Evolutionary conservation across 2,888 invertebrate genomes (phyloP).

Genomic region (Eupeodes luniger): DNA sequence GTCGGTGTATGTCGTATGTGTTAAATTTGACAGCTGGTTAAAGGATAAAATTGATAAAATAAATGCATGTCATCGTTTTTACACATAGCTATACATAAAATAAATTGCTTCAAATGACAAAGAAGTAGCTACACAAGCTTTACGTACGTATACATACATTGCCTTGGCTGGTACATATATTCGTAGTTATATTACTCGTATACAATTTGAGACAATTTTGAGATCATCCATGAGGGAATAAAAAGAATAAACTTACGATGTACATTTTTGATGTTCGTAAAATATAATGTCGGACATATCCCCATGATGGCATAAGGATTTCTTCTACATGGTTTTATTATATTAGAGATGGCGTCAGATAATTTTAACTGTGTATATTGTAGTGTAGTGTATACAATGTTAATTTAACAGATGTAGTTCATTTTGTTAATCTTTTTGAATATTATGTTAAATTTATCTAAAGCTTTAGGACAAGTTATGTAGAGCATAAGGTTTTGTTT

Average conservation of each 20-base stretch:
- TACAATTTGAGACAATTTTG: neutral
- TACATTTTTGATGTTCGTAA: conserved; percentile 33
- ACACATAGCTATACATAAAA: conserved; percentile 5
- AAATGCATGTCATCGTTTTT: conserved; percentile 44
- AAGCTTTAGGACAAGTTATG: too few species aligned
- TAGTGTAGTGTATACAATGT: neutral
- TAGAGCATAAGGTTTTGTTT: too few species aligned
- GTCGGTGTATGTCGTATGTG: conserved; percentile 7
- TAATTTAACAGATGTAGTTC: neutral
- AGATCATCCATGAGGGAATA: conserved; percentile 19
- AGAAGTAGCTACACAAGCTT: neutral
- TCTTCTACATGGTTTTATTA: conserved; percentile 6
- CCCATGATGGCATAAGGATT: neutral
- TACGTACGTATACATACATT: neutral
- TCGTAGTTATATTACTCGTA: neutral
- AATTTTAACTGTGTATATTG: neutral
- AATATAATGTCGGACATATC: conserved; percentile 35
- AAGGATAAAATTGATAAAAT: conserved; percentile 59
- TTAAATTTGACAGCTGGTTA: conserved; percentile 68
- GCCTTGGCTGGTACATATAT: neutral
- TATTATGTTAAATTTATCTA: neutral
- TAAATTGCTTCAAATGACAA: conserved; percentile 4
- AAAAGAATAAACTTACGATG: conserved; percentile 2
- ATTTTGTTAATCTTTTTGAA: neutral
- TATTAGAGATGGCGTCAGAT: neutral